These are phyloP conservation scores for Cryptosula pallasiana DNA, from an alignment of 2,888 invertebrate genomes.

Conservation along the genomic window DNA sequence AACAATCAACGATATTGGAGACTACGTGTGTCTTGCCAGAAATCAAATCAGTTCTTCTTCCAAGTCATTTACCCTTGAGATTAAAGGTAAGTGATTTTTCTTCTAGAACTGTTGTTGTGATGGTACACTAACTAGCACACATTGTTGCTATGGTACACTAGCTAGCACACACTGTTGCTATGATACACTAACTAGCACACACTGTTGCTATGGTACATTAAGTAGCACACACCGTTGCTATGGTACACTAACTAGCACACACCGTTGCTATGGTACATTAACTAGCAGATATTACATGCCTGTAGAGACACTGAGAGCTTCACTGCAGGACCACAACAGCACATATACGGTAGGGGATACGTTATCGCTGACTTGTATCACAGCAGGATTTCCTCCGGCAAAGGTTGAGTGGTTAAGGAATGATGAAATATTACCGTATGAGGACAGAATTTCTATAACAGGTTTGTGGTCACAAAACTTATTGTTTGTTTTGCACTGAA, in stretches of 20 bases:
- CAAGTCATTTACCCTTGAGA: conserved; percentile 64
- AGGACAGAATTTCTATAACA: not conserved
- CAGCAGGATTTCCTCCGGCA: conserved; percentile 39
- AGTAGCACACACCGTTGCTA: too few species aligned
- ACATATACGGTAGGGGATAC: conserved; percentile 37
- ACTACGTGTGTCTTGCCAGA: conserved; percentile 41
- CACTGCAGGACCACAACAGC: conserved; percentile 36
- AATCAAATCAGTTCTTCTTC: conserved; percentile 11
- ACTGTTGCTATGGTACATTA: too few species aligned
- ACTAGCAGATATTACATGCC: too few species aligned
- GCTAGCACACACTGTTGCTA: too few species aligned
- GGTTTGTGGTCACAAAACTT: too few species aligned
- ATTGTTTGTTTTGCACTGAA: too few species aligned
- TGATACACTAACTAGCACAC: too few species aligned
- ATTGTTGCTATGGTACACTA: too few species aligned
- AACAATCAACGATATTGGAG: conserved; percentile 39
- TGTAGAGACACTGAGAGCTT: conserved; percentile 38
- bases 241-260: too few species aligned
- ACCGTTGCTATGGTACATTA: too few species aligned
- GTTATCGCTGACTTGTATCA: conserved; percentile 38
- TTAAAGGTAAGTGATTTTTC: conserved; percentile 69
- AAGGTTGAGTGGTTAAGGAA: conserved; percentile 37
- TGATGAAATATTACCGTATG: conserved; percentile 27
- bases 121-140: too few species aligned
- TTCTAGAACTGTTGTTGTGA: too few species aligned